Evolutionary conservation across 2,797 vertebrate species (phyloP), one percentile per base, ranked within the genome.

Genomic region (Crocodylus rhombifer): DNA sequence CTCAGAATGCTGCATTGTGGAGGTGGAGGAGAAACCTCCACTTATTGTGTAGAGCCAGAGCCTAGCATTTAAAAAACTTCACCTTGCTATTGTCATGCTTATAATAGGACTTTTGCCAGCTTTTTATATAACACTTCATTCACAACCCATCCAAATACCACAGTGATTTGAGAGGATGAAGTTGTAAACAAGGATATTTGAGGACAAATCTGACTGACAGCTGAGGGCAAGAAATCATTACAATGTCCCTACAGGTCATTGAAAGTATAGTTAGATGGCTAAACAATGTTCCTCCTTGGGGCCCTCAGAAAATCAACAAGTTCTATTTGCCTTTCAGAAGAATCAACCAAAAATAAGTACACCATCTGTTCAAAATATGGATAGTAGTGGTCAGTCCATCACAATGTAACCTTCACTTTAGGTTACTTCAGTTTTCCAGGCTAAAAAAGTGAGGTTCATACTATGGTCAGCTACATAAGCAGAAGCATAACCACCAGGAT

Each of bases 331-430:
- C 80, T 91, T 51, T 92, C 7, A 28, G 67, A 85, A 82, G 15
- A 10, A 30, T 87, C 12, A 55, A 25, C 11, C 60, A 82, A 77
- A 71, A 28, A 62, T 28, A 56, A 5, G 17, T 67, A 60, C 13
- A 89, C 51, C 33, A 25, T 87, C 84, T 88, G 17, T 4, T 87
- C 42, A 17, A 94, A 82, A 25, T 14, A 64, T 30, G 62, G 82
- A 61, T 82, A 87, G 16, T 23, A 10, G 42, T 86, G 51, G 51
- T 5, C 20, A 80, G 60, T 17, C 33, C 5, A 57, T 1, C 23
- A 18, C 3, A 60, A 42, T 42, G 33, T 25, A 42, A 71, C 6
- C 20, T 42, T 71, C 36, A 42, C 33, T 51, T 79, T 56, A 79
- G 16, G 7, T 55, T 88, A 17, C 33, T 89, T 33, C 79, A 80